These are phyloP conservation scores for Cyrtorhinus lividipennis DNA, from an alignment of 1,140 invertebrate species.

Conservation along the genomic window DNA sequence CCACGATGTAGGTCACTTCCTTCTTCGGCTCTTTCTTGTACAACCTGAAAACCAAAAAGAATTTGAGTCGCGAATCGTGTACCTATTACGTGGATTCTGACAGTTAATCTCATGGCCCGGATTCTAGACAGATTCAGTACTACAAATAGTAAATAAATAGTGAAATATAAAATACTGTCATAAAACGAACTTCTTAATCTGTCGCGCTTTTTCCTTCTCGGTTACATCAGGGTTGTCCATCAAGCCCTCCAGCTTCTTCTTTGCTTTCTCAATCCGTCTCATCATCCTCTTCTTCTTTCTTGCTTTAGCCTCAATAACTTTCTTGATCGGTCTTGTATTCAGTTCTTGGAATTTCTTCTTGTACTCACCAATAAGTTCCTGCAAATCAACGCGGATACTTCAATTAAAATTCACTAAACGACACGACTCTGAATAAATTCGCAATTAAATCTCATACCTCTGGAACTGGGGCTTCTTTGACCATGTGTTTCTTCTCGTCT, in stretches of 20 bases:
- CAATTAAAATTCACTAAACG: no score
- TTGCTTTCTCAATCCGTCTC: slow-evolving; percentile 74
- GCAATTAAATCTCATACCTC: slow-evolving; percentile 20
- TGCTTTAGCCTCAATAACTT: slow-evolving; percentile 94
- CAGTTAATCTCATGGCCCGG: no score
- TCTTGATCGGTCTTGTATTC: slow-evolving; percentile 90
- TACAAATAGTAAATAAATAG: no score
- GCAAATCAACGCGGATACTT: slow-evolving; percentile 29
- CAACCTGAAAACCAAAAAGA: slow-evolving; percentile 42
- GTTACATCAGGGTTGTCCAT: slow-evolving; percentile 80
- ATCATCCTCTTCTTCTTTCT: slow-evolving; percentile 81
- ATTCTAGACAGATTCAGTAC: no score
- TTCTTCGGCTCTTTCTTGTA: slow-evolving; percentile 78
- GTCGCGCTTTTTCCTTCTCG: slow-evolving; percentile 79
- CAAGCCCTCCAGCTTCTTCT: slow-evolving; percentile 86
- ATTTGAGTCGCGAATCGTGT: no score
- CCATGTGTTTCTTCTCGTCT: slow-evolving; percentile 87
- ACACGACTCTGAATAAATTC: no score
- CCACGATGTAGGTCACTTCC: slow-evolving; percentile 85
- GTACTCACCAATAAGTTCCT: slow-evolving; percentile 56
- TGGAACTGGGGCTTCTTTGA: slow-evolving; percentile 33
- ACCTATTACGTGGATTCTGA: no score
- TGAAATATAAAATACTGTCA: no score
- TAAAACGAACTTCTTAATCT: slow-evolving; percentile 71
- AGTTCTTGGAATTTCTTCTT: slow-evolving; percentile 67